Percentiles rank a stretch among this genome's conserved stretches.
Evolutionary conservation across 2,113 vertebrate genomes (phyloP).

Genomic region (Rhea americana): DNA sequence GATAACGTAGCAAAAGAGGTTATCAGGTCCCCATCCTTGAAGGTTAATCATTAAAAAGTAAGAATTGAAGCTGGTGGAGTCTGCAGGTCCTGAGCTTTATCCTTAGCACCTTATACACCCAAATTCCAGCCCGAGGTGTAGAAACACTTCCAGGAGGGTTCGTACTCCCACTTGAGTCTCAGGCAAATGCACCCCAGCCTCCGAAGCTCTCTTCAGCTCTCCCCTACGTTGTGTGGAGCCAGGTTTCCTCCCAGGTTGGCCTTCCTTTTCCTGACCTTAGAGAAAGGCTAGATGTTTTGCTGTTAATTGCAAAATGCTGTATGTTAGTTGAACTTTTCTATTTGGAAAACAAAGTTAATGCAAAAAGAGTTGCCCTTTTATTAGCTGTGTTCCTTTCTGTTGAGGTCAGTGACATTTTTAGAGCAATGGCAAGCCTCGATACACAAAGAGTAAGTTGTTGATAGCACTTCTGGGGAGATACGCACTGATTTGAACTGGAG

Average conservation of each 20-base stretch:
- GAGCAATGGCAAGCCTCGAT: neutral
- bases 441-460: neutral
- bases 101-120: neutral
- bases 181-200: neutral
- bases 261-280: neutral
- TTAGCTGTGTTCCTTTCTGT: neutral
- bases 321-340: neutral
- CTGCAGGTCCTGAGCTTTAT: rapidly evolving
- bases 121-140: neutral
- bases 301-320: neutral
- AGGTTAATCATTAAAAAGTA: neutral
- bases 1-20: neutral
- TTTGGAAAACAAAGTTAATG: neutral
- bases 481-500: too few species aligned
- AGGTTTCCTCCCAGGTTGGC: neutral
- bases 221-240: neutral
- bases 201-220: neutral
- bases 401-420: neutral
- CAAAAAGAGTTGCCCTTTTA: neutral
- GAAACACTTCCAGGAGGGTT: neutral
- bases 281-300: neutral
- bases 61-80: neutral
- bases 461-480: neutral
- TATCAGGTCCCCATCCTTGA: neutral
- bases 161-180: neutral